Evolutionary conservation across 2,113 vertebrate genomes (phyloP).

Genomic region (Phoxinus phoxinus): DNA sequence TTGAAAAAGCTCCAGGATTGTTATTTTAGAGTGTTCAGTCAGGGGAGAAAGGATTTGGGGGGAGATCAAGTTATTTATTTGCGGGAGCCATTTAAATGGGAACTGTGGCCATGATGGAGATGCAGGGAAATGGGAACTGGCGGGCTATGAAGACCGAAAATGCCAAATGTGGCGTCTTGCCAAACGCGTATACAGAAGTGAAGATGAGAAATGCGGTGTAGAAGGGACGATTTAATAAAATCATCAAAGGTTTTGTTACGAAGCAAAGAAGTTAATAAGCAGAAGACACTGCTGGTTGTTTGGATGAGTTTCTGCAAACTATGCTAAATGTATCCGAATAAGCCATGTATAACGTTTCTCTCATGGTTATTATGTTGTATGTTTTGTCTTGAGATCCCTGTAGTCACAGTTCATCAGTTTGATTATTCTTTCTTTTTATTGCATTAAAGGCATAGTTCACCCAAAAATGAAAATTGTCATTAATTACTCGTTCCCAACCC

Average conservation of each 20-base stretch:
- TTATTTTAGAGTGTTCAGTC: conserved; percentile 77
- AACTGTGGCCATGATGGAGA: conserved; percentile 67
- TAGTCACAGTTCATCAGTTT: background rate
- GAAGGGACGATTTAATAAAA: background rate
- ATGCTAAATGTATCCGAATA: background rate
- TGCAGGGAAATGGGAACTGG: conserved; percentile 77
- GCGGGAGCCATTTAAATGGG: conserved; percentile 75
- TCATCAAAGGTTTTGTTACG: conserved; percentile 57
- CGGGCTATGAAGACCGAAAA: conserved; percentile 73
- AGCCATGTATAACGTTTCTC: background rate
- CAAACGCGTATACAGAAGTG: conserved; percentile 65
- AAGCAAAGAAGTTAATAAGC: background rate
- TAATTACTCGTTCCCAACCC: no score
- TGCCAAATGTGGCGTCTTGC: conserved; percentile 68
- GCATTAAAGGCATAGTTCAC: no score
- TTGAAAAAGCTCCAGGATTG: conserved; percentile 74
- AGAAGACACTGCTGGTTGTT: background rate
- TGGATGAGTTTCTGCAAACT: background rate
- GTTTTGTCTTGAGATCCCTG: background rate
- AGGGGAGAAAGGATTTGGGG: conserved; percentile 77
- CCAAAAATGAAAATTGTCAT: no score
- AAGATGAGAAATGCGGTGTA: conserved; percentile 45
- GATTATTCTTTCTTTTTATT: no score
- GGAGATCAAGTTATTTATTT: conserved; percentile 80
- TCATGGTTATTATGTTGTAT: background rate